Base-by-base conservation (phyloP, 2,888 invertebrate species). In the Mythimna impura region DNA sequence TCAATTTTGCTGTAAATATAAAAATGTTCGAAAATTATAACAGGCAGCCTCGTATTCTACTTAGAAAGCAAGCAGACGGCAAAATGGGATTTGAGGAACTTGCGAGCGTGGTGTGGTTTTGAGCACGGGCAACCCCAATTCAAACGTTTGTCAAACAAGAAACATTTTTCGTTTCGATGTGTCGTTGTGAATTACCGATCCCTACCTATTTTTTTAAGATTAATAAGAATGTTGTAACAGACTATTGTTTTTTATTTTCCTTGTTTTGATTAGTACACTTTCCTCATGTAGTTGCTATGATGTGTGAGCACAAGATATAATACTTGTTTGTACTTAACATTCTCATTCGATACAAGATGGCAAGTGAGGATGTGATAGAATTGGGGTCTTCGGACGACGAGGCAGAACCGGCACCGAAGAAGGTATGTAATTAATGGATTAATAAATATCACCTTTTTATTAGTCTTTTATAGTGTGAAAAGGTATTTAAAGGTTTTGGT, bases 301-400 rank as follows among this genome's bases (percentile, higher is more conserved):
- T 64, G 57, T 52, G 22, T 81, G 54, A 64, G 5, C 22, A 55
- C 50, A 57, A 66, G 22, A 12, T 30, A 17, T 65, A 64, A 20
- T 22, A 22, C 22, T 52, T 60, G 25, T 52, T 34, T 61, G 20
- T 61, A 36, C 43, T n/a, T 62, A 71, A 34, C 60, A 60, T 25
- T 25, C 25, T 25, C 25, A 25, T 60, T 76, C 58, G 47, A 66
- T 73, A 65, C 83, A 90, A 88, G 81, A 96, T 95, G 95, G 93
- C 92, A 87, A 91, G 89, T 84, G 91, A 92, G 72, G 95, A 95
- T 91, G 94, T 96, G 72, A 96, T 96, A 78, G 95, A 95, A 88
- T 90, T 96, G 84, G 95, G 92, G 62, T 96, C 96, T 83, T 96
- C 96, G 58, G 96, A 96, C 71, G 96, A 96, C 80, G 96, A 96